phyloP scores from a whole-genome alignment of 2,888 invertebrate genomes.

The Athripsodes cinereus region DNA sequence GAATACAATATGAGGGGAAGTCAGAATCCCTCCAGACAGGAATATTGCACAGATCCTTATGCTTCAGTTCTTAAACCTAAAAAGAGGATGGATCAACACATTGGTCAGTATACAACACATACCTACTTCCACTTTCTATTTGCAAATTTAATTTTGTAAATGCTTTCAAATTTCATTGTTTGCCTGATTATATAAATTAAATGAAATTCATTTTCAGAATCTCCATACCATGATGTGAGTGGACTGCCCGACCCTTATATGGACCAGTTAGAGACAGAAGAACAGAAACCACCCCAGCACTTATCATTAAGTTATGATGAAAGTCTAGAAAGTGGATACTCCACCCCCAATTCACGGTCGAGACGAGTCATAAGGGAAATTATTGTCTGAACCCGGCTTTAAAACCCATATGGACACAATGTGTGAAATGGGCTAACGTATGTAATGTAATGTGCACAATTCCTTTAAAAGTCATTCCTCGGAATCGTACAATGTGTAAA shows the following conservation, averaged over 20 bases:
- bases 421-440: constrained; percentile 2
- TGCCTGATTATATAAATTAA: not conserved
- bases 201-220: constrained; percentile 55
- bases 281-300: constrained; percentile 80
- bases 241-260: constrained; percentile 85
- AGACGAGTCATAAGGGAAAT: constrained; percentile 91
- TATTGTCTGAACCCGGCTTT: constrained; percentile 63
- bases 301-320: constrained; percentile 89
- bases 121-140: not conserved
- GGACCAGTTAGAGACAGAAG: constrained; percentile 63
- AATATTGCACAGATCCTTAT: constrained; percentile 83
- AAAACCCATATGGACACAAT: constrained; percentile 15
- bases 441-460: constrained; percentile 3
- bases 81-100: constrained; percentile 80
- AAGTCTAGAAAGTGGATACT: constrained; percentile 89
- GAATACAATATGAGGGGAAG: constrained; percentile 65
- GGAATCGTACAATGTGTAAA: too few species aligned
- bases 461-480: too few species aligned
- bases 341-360: constrained; percentile 88
- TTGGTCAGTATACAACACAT: constrained; percentile 52
- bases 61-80: constrained; percentile 86
- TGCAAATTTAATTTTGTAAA: too few species aligned
- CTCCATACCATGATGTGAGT: constrained; percentile 90
- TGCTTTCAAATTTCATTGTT: not conserved
- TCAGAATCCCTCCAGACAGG: constrained; percentile 80